Evolutionary conservation across 1,140 invertebrate species (phyloP).

Genomic region (Drosophila parvula): DNA sequence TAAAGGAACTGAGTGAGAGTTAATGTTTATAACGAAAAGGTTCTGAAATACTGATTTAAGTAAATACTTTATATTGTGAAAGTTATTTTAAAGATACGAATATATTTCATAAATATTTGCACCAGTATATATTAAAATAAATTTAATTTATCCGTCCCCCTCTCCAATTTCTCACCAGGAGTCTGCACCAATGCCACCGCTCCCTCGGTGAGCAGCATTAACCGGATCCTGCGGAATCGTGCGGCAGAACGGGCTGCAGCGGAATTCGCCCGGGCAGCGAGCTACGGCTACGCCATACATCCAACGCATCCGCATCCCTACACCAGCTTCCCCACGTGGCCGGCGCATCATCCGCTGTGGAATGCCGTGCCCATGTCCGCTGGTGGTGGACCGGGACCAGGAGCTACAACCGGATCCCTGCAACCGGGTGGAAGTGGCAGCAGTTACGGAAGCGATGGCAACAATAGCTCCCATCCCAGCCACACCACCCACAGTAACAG

Average conservation of each 20-base stretch:
- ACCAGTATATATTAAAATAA: not conserved
- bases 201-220: conserved; percentile 96
- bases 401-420: conserved; percentile 8
- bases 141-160: not conserved
- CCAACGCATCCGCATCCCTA: conserved; percentile 89
- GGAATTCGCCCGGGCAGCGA: conserved; percentile 95
- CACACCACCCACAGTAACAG: conserved; percentile 32
- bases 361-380: conserved; percentile 56
- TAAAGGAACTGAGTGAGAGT: no score
- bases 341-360: conserved; percentile 76
- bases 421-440: conserved; percentile 26
- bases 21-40: no score
- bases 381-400: not conserved
- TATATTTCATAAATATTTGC: no score
- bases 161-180: conserved; percentile 33
- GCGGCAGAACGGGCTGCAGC: conserved; percentile 96
- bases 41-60: no score
- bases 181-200: conserved; percentile 96
- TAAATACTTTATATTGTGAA: no score
- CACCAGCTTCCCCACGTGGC: conserved; percentile 85
- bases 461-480: conserved; percentile 37
- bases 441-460: conserved; percentile 48
- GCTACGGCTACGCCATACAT: conserved; percentile 92
- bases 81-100: no score
- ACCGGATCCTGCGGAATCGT: conserved; percentile 94